Conservation (phyloP, 2,113 vertebrate genomes). For the Plestiodon gilberti region DNA sequence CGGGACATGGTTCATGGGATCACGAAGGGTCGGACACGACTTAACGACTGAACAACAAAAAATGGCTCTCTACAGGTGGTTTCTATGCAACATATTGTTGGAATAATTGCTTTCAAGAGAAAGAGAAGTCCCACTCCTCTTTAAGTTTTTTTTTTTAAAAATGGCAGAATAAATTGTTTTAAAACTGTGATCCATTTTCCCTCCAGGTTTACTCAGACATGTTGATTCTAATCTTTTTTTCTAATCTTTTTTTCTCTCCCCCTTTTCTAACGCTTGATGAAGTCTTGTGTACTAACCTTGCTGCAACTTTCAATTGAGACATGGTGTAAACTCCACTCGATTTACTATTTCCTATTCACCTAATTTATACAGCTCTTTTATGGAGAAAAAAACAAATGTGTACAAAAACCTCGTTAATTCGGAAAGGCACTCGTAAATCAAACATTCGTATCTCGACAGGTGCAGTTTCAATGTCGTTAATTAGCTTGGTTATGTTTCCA, state of each 20-base stretch:
- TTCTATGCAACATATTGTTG: constrained; percentile 51
- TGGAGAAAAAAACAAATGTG: constrained; percentile 11
- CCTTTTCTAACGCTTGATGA: constrained; percentile 49
- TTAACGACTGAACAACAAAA: too few species aligned
- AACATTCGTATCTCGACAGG: background rate
- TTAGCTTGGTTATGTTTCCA: constrained; percentile 13
- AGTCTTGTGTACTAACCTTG: constrained; percentile 43
- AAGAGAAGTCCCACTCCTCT: constrained; percentile 41
- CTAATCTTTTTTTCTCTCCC: constrained; percentile 21
- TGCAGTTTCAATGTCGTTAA: constrained; percentile 10
- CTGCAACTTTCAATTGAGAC: constrained; percentile 11
- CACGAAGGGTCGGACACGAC: too few species aligned
- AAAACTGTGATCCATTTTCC: constrained; percentile 55
- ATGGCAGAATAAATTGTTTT: constrained; percentile 45
- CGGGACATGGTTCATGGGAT: too few species aligned
- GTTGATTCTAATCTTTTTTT: constrained; percentile 47
- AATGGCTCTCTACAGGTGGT: constrained; percentile 52
- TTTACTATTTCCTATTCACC: constrained; percentile 40
- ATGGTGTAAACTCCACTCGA: constrained; percentile 46
- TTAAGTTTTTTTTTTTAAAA: constrained; percentile 25
- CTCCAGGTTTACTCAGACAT: constrained; percentile 30
- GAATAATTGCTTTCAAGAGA: constrained; percentile 62
- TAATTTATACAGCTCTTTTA: constrained; percentile 39
- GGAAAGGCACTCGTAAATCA: constrained; percentile 32
- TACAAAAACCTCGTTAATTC: constrained; percentile 38